Conservation (phyloP, 2,797 vertebrate genomes). For the Schizopygopsis malacanthus region DNA sequence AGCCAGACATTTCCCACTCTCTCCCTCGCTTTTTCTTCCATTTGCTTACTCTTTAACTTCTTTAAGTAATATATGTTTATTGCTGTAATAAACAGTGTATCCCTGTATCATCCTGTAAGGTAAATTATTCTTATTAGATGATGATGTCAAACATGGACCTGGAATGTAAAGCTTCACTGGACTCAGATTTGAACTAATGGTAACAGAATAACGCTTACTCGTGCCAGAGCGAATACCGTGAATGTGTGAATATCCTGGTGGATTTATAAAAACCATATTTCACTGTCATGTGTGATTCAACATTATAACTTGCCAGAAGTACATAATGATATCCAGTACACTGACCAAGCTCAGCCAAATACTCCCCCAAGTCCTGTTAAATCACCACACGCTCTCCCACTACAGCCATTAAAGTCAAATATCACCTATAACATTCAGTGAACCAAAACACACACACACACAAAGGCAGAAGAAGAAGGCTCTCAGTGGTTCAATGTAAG, state of each 20-base stretch:
- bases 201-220: background rate
- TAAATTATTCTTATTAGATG: background rate
- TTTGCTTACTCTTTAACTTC: constrained; percentile 28
- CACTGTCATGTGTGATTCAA: constrained; percentile 15
- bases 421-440: constrained; percentile 35
- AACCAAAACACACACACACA: constrained; percentile 45
- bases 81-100: constrained; percentile 17
- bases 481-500: constrained; percentile 33
- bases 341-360: constrained; percentile 31
- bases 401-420: constrained; percentile 34
- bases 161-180: background rate
- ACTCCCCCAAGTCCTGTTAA: constrained; percentile 44
- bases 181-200: background rate
- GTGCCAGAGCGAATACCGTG: background rate
- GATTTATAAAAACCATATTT: constrained; percentile 14
- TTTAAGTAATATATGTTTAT: constrained; percentile 17
- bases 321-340: constrained; percentile 32
- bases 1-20: constrained; percentile 20
- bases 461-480: background rate
- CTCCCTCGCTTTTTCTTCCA: background rate
- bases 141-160: background rate
- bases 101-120: background rate
- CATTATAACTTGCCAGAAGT: constrained; percentile 21
- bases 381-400: constrained; percentile 38
- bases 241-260: constrained; percentile 1